Evolutionary conservation across 92 coral and sea anemone species (phyloP).

Genomic region (Epizoanthus scotinus): DNA sequence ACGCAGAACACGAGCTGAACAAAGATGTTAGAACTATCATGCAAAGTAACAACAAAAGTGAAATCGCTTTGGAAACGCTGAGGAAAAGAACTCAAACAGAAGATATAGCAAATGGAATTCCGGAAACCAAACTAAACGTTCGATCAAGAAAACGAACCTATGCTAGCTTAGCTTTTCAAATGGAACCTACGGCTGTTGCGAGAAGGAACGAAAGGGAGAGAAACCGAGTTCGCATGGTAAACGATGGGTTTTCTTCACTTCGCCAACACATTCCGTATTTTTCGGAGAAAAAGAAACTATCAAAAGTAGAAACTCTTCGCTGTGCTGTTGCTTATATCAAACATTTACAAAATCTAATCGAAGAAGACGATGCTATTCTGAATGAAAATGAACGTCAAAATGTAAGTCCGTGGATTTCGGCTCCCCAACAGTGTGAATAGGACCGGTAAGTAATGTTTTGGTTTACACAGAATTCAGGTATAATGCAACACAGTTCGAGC

Average conservation of each 20-base stretch:
- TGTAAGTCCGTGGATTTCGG: slow-evolving; percentile 21
- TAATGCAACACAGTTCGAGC: background rate
- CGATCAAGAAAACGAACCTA: slow-evolving; percentile 52
- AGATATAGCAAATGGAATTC: slow-evolving; percentile 10
- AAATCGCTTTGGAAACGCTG: slow-evolving; percentile 38
- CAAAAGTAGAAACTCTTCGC: slow-evolving; percentile 96
- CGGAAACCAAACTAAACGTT: slow-evolving; percentile 27
- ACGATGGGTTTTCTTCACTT: slow-evolving; percentile 91
- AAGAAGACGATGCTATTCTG: slow-evolving; percentile 80
- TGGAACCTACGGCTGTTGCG: slow-evolving; percentile 89
- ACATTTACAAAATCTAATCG: slow-evolving; percentile 87
- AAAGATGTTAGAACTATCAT: slow-evolving; percentile 22
- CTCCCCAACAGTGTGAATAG: slow-evolving; percentile 10
- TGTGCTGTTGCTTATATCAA: slow-evolving; percentile 96
- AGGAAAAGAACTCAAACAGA: slow-evolving; percentile 33
- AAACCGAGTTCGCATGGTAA: slow-evolving; percentile 95
- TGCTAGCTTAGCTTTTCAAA: slow-evolving; percentile 67
- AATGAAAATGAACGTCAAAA: slow-evolving; percentile 51
- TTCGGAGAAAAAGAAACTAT: slow-evolving; percentile 93
- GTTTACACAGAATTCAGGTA: background rate
- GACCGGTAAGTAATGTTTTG: slow-evolving; percentile 1
- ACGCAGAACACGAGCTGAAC: slow-evolving; percentile 36
- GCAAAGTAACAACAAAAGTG: slow-evolving; percentile 18
- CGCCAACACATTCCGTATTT: slow-evolving; percentile 96
- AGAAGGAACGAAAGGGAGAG: slow-evolving; percentile 93